These are phyloP conservation scores for Alaudala cheleensis DNA, from an alignment of 2,113 vertebrate genomes.

Conservation along the genomic window DNA sequence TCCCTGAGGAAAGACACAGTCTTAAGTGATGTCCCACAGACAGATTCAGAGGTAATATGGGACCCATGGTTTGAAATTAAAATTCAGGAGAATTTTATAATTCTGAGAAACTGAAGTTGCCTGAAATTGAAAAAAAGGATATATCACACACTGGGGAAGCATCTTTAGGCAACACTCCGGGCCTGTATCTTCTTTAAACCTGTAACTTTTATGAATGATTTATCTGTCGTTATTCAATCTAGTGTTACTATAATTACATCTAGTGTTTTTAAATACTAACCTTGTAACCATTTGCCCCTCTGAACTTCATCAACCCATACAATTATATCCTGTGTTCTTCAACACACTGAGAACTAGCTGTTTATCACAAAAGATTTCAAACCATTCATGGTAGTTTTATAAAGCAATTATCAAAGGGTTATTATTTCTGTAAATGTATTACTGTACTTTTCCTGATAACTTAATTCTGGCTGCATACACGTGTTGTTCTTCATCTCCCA, in stretches of 20 bases:
- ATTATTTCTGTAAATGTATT: not conserved
- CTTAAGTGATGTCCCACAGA: not conserved
- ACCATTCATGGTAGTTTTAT: not conserved
- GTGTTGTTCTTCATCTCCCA: not conserved
- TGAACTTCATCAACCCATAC: not conserved
- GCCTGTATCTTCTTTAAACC: not conserved
- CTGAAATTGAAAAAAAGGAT: not conserved
- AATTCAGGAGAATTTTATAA: not conserved
- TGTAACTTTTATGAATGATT: not conserved
- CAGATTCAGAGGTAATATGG: not conserved
- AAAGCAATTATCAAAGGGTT: not conserved
- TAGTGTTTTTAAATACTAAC: not conserved
- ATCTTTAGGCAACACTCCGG: not conserved
- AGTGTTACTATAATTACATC: not conserved
- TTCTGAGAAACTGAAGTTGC: not conserved
- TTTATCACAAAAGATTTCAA: not conserved
- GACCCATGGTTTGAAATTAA: not conserved
- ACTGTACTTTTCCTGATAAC: not conserved
- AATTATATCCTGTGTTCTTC: not conserved
- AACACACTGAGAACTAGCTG: not conserved
- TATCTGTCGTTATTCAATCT: not conserved
- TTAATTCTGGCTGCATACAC: not conserved
- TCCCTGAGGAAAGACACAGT: not conserved
- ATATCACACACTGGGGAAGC: not conserved
- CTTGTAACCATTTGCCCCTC: not conserved